These are phyloP conservation scores for Cataglyphis rosenhaueri DNA, from an alignment of 2,888 invertebrate species.

Conservation along the genomic window DNA sequence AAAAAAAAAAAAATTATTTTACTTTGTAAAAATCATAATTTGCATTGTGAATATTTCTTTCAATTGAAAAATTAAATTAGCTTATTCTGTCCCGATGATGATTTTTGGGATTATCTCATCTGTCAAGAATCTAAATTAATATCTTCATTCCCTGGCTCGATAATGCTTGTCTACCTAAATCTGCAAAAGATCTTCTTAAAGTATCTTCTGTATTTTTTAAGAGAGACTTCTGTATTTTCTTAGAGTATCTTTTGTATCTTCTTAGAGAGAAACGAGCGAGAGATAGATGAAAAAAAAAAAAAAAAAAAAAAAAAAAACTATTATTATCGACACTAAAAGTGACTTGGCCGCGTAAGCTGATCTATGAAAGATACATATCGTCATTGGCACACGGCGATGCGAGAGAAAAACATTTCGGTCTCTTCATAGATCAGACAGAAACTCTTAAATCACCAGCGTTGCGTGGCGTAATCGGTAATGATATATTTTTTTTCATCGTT, in stretches of 20 bases:
- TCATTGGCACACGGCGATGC: neutral
- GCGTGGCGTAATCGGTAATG: neutral
- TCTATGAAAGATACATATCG: neutral
- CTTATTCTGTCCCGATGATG: neutral
- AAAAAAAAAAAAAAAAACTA: too few relatives aligned
- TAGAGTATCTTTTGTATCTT: neutral
- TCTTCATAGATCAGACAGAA: neutral
- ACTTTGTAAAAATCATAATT: neutral
- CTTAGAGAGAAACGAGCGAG: neutral
- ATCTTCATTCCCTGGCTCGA: neutral
- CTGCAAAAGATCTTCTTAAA: neutral
- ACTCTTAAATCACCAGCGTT: conserved; percentile 5
- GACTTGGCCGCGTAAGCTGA: neutral
- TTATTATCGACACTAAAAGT: neutral
- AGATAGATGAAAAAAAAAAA: neutral
- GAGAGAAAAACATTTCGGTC: neutral
- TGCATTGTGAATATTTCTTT: neutral
- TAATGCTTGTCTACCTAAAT: neutral
- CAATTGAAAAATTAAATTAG: neutral
- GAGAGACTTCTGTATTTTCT: neutral
- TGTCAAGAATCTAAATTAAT: conserved; percentile 14
- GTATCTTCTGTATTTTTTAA: neutral
- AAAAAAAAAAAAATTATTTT: neutral
- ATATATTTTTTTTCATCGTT: conserved; percentile 17
- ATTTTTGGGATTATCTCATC: neutral